Evolutionary conservation across 2,797 vertebrate species (phyloP).

Genomic region (Lagocephalus sceleratus): DNA sequence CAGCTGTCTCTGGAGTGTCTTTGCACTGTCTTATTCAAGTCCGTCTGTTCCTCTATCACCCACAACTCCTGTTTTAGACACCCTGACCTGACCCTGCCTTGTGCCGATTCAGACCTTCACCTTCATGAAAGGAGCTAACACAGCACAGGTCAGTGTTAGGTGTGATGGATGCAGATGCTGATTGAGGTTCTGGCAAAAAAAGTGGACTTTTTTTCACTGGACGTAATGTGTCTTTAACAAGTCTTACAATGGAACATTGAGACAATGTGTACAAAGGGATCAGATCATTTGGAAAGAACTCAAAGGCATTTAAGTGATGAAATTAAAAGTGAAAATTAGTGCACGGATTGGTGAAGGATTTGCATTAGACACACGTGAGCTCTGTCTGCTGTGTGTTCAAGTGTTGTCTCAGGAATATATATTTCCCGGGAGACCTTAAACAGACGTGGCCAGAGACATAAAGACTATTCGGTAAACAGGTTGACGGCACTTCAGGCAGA

Average conservation of each 20-base stretch:
- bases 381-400: conserved; percentile 33
- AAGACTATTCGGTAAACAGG: conserved; percentile 58
- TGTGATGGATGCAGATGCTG: conserved; percentile 29
- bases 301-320: conserved; percentile 17
- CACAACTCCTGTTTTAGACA: conserved; percentile 30
- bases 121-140: conserved; percentile 36
- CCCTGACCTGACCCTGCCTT: conserved; percentile 18
- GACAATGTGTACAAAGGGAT: conserved; percentile 16
- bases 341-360: conserved; percentile 6
- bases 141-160: neutral
- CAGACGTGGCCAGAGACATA: conserved; percentile 44
- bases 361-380: conserved; percentile 19
- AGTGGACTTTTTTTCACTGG: too few species aligned
- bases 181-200: conserved; percentile 13
- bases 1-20: too few species aligned
- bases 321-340: conserved; percentile 27
- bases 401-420: conserved; percentile 29
- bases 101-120: conserved; percentile 17
- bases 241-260: conserved; percentile 4
- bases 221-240: too few species aligned
- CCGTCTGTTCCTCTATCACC: conserved; percentile 14
- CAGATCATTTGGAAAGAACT: conserved; percentile 27
- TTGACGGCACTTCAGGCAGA: conserved; percentile 54
- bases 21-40: too few species aligned
- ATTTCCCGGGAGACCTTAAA: conserved; percentile 54